Base-by-base conservation (phyloP, 2,888 invertebrate species). In the Nebria brevicollis region DNA sequence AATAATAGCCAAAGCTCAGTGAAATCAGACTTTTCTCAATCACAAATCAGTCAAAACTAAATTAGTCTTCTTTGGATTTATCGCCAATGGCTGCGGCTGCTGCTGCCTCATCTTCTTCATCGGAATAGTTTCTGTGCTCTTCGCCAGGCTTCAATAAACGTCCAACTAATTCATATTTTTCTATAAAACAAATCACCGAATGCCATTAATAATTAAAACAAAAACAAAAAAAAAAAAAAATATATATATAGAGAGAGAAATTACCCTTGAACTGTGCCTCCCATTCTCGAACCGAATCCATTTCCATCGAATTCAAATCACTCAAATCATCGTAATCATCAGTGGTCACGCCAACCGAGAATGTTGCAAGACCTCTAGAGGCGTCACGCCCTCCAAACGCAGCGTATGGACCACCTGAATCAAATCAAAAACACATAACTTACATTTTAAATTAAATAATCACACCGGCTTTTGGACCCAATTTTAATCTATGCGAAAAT, bases 221-320 rank as follows among this genome's bases (percentile, higher is more conserved):
- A 66, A 8, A 65, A n/a, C 11, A 65, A 1, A 65, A 25, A 13
- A 13, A 6, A 66, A 66, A 20, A 66, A 13, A 7, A 20, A 20
- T 34, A 34, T 34, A 34, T 20, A 20, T 20, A 1, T 20, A 20
- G 0, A 20, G 0, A 20, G 20, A 20, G 20, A 20, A 70, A 20
- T 68, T 70, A 96, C 97, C 98, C 93, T 95, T 95, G 89, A 99
- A 97, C 89, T 98, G 98, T 89, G 95, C 95, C 89, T 98, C 98
- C 99, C 99, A 99, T 90, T 99, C 98, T 84, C 93, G 93, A 7
- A 98, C 95, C 26, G 97, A 96, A 85, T 97, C 97, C 97, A 98
- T 97, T 91, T 99, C 96, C 91, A 95, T 93, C 13, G 95, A 93
- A 87, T 94, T 95, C 80, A 99, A 93, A 90, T 99, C 98, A 89